These are phyloP conservation scores for Zaprionus bogoriensis DNA, from an alignment of 2,888 invertebrate species.

Conservation along the genomic window DNA sequence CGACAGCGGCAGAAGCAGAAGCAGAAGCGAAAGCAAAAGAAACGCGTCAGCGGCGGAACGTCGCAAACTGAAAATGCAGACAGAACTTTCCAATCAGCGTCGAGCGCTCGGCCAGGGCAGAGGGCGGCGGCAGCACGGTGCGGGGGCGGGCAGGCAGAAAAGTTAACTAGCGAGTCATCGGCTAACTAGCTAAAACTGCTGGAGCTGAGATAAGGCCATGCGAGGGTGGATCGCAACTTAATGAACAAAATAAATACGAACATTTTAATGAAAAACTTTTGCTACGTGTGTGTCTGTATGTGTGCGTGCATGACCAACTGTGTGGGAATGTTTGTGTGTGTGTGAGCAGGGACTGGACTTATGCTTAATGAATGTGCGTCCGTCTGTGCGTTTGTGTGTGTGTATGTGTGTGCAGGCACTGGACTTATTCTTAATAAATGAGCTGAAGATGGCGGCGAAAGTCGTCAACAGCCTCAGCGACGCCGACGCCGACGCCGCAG, in stretches of 20 bases:
- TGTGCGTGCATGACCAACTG: neutral
- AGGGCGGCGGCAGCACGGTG: slow-evolving; percentile 5
- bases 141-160: slow-evolving; percentile 21
- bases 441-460: slow-evolving; percentile 62
- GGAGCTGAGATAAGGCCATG: slow-evolving; percentile 52
- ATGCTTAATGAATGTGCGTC: slow-evolving; percentile 72
- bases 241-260: slow-evolving; percentile 66
- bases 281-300: slow-evolving; percentile 14
- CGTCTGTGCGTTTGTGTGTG: too few species aligned
- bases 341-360: slow-evolving; percentile 22
- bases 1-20: slow-evolving; percentile 16
- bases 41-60: slow-evolving; percentile 48
- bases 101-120: slow-evolving; percentile 45
- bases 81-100: slow-evolving; percentile 61
- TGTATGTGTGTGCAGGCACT: slow-evolving; percentile 18
- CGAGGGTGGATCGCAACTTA: slow-evolving; percentile 40
- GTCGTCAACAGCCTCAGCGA: slow-evolving; percentile 36
- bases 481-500: slow-evolving; percentile 17
- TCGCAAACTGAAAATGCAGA: slow-evolving; percentile 51
- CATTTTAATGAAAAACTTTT: slow-evolving; percentile 72
- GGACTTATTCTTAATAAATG: slow-evolving; percentile 66
- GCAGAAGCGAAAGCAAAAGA: slow-evolving; percentile 43
- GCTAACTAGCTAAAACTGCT: slow-evolving; percentile 64
- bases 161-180: slow-evolving; percentile 47
- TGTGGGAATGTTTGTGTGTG: slow-evolving; percentile 18